Evolutionary conservation across 1,140 invertebrate genomes (phyloP).

Genomic region (Sitobion miscanthi): DNA sequence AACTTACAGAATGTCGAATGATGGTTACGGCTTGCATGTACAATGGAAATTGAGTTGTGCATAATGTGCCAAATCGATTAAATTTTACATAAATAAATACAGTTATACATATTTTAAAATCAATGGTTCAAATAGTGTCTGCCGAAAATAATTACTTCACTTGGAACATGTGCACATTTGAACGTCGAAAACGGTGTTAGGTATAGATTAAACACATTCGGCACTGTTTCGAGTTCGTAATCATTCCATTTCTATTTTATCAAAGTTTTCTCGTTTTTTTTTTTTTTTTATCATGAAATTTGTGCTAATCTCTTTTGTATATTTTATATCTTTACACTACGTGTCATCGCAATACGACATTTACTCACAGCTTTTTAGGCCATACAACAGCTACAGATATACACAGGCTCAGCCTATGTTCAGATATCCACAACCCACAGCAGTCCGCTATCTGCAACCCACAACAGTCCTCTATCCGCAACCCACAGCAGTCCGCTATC

Average conservation of each 20-base stretch:
- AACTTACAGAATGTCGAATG: not conserved
- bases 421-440: not conserved
- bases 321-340: not conserved
- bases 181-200: not conserved
- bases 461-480: not conserved
- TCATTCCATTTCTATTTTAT: not conserved
- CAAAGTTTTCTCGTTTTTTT: not conserved
- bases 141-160: not conserved
- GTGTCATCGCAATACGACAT: not conserved
- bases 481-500: too few species aligned
- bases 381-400: not conserved
- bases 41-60: not conserved
- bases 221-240: not conserved
- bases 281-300: not conserved
- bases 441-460: not conserved
- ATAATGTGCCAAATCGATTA: not conserved
- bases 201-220: not conserved
- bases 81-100: not conserved
- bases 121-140: not conserved
- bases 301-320: not conserved
- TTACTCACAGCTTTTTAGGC: not conserved
- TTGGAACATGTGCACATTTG: not conserved
- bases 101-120: not conserved
- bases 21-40: not conserved
- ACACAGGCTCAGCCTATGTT: not conserved